A percentile compares a stretch with the other conserved stretches of the same genome.
Evolutionary conservation across 1,140 invertebrate genomes (phyloP).

Genomic region (Paralvinella palmiformis): DNA sequence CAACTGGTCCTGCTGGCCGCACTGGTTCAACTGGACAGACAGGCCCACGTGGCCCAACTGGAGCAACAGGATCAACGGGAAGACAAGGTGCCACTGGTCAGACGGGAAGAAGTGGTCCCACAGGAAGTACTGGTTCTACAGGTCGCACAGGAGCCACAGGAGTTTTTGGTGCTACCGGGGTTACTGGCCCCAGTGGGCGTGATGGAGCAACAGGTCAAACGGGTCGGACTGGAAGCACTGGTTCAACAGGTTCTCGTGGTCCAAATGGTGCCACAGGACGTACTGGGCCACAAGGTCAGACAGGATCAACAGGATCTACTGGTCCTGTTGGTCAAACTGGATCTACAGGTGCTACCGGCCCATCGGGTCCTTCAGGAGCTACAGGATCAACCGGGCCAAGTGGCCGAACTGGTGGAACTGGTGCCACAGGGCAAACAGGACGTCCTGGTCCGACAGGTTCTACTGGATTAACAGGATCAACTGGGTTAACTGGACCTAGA

Average conservation of each 20-base stretch:
- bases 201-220: neutral
- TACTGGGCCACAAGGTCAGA: neutral
- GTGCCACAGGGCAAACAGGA: neutral
- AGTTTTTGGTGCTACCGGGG: neutral
- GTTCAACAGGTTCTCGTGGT: neutral
- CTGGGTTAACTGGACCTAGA: neutral
- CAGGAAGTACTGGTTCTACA: neutral
- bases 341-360: neutral
- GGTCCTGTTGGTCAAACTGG: neutral
- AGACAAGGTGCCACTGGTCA: neutral
- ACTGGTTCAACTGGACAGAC: neutral
- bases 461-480: neutral
- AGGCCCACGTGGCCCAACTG: conserved; percentile 2
- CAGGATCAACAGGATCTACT: neutral
- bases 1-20: neutral
- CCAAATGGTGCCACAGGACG: neutral
- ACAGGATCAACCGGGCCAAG: neutral
- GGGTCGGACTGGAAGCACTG: neutral
- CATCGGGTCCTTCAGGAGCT: neutral
- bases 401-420: conserved; percentile 2
- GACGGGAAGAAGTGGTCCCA: conserved; percentile 2
- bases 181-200: neutral
- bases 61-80: neutral
- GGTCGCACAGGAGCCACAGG: neutral
- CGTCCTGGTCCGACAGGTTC: neutral